A percentile compares a stretch with the other conserved stretches of the same genome.
Evolutionary conservation across 2,888 invertebrate genomes (phyloP).

Genomic region (Xylophagus ater): DNA sequence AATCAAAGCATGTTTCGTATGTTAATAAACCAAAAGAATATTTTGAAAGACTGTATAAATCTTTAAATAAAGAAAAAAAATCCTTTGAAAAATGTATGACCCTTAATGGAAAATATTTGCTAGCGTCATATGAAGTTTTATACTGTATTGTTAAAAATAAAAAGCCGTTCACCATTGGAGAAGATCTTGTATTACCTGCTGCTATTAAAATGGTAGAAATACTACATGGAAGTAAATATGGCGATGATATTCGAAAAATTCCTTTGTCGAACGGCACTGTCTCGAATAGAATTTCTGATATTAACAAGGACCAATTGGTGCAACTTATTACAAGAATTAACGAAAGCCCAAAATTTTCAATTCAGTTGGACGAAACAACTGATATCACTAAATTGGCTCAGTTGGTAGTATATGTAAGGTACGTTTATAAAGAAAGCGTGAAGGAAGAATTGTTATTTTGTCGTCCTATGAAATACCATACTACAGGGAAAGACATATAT

Average conservation of each 20-base stretch:
- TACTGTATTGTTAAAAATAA: constrained; percentile 7
- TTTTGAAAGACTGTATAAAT: constrained; percentile 5
- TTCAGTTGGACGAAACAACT: constrained; percentile 7
- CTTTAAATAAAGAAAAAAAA: constrained; percentile 4
- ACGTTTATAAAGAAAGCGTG: background rate
- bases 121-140: constrained; percentile 9
- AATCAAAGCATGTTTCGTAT: constrained; percentile 5
- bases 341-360: constrained; percentile 1
- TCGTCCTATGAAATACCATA: constrained; percentile 4
- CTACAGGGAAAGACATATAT: too few species aligned
- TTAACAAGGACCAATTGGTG: constrained; percentile 1
- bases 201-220: constrained; percentile 5
- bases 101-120: constrained; percentile 5
- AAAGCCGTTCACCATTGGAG: constrained; percentile 7
- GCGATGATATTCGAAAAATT: constrained; percentile 4
- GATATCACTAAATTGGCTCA: constrained; percentile 4
- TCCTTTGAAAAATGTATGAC: constrained; percentile 2
- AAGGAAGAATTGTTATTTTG: constrained; percentile 7
- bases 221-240: constrained; percentile 4
- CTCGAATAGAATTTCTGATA: constrained; percentile 6
- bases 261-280: constrained; percentile 6
- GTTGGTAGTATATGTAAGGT: constrained; percentile 4
- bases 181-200: constrained; percentile 6
- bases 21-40: constrained; percentile 6
- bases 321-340: constrained; percentile 5